phyloP scores from a whole-genome alignment of 1,140 invertebrate species.

The Meloidogyne floridensis region DNA sequence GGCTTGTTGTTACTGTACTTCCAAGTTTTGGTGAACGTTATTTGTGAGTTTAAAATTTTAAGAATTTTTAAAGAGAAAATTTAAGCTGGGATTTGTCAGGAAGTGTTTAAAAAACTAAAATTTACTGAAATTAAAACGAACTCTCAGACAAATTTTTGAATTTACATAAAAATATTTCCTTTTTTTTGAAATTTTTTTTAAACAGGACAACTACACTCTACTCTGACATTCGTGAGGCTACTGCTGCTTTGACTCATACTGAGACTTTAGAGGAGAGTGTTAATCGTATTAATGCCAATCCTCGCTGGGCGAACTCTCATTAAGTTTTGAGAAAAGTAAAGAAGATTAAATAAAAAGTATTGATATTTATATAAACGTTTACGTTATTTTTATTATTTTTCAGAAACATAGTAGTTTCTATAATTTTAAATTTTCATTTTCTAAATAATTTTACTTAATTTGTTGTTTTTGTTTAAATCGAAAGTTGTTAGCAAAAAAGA shows the following conservation, averaged over 20 bases:
- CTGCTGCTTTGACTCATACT: conserved; percentile 47
- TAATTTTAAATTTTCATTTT: no score
- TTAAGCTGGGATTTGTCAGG: neutral
- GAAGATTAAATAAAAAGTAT: neutral
- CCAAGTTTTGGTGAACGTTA: conserved; percentile 64
- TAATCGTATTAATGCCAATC: conserved; percentile 41
- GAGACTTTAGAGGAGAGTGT: conserved; percentile 58
- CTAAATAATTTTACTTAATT: no score
- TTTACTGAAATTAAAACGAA: no score
- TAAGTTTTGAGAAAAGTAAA: neutral
- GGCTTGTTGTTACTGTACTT: conserved; percentile 63
- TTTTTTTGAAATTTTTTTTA: neutral
- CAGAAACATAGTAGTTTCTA: no score
- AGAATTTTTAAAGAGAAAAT: neutral
- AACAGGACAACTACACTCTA: conserved; percentile 58
- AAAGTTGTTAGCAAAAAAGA: no score
- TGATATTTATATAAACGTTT: neutral
- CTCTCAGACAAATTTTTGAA: neutral
- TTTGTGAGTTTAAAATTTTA: conserved; percentile 39
- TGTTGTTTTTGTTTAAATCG: no score
- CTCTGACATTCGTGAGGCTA: conserved; percentile 54
- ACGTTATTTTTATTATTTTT: no score
- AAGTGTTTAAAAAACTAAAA: no score
- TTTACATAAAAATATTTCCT: neutral
- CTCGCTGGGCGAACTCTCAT: conserved; percentile 23